Conservation (phyloP, 1,140 invertebrate species). For the Caenorhabditis remanei region DNA sequence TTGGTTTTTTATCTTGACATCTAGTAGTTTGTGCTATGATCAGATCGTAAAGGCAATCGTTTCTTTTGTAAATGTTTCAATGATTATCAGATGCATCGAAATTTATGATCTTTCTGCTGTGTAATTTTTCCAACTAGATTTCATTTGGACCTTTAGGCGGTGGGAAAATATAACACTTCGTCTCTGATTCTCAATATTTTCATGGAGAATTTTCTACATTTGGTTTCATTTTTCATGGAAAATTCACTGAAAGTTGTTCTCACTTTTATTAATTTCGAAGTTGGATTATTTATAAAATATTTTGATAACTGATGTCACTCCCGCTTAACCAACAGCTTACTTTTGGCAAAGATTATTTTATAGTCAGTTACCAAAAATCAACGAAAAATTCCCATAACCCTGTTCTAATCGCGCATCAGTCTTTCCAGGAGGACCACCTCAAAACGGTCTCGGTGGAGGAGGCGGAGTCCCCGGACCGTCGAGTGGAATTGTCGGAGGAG, state of each 20-base stretch:
- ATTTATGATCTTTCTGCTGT: background rate
- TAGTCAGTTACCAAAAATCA: too few species aligned
- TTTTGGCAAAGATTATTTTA: too few species aligned
- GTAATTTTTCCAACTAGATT: background rate
- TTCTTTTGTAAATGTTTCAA: background rate
- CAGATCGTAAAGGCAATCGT: background rate
- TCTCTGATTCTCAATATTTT: too few species aligned
- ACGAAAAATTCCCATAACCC: background rate
- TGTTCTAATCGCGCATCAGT: conserved; percentile 3
- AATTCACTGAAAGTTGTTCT: too few species aligned
- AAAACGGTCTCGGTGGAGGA: conserved; percentile 39
- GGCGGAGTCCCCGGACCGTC: conserved; percentile 33
- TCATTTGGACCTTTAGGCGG: background rate
- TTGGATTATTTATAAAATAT: too few species aligned
- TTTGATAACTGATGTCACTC: too few species aligned
- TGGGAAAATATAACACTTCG: too few species aligned
- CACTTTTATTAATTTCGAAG: too few species aligned
- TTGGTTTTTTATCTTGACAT: too few species aligned
- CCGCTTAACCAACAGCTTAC: too few species aligned
- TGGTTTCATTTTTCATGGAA: too few species aligned
- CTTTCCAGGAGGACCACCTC: conserved; percentile 33
- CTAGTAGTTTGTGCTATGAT: background rate
- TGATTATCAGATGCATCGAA: background rate
- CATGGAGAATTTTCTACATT: too few species aligned
- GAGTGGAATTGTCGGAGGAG: background rate